phyloP scores from a whole-genome alignment of 1,140 invertebrate species.

The Dendroctonus ponderosae region DNA sequence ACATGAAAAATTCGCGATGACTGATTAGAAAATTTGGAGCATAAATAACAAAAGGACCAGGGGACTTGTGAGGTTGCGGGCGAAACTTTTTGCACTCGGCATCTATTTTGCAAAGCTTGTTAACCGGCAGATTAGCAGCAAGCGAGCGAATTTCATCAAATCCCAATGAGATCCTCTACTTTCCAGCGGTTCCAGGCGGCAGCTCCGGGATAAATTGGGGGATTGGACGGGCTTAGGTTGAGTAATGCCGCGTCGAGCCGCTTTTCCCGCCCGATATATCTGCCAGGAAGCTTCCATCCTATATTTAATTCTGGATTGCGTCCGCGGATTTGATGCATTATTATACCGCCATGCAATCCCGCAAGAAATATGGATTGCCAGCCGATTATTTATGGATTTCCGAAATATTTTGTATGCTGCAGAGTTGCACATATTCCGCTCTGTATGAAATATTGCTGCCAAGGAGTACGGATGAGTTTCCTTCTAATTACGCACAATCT shows the following conservation, averaged over 20 bases:
- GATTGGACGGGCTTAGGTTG: slow-evolving; percentile 52
- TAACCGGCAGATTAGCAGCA: slow-evolving; percentile 50
- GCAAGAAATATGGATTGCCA: slow-evolving; percentile 31
- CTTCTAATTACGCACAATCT: neutral
- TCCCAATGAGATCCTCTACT: slow-evolving; percentile 51
- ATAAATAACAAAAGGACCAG: slow-evolving; percentile 24
- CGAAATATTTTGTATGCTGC: slow-evolving; percentile 13
- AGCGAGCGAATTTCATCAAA: slow-evolving; percentile 50
- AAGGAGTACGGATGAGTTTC: neutral
- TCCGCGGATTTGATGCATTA: slow-evolving; percentile 50
- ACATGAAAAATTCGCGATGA: too few species aligned
- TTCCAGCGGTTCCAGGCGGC: slow-evolving; percentile 41
- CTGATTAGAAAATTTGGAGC: slow-evolving; percentile 23
- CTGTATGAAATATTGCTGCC: neutral
- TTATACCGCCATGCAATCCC: slow-evolving; percentile 40
- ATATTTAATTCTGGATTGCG: slow-evolving; percentile 52
- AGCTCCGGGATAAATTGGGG: slow-evolving; percentile 50
- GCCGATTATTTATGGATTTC: slow-evolving; percentile 10
- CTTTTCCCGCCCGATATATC: slow-evolving; percentile 51
- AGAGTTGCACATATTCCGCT: neutral
- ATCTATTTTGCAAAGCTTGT: slow-evolving; percentile 52
- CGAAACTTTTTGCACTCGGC: slow-evolving; percentile 34
- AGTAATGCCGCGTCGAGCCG: slow-evolving; percentile 51
- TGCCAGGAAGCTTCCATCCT: slow-evolving; percentile 45
- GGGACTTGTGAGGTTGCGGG: slow-evolving; percentile 3